Evolutionary conservation across 2,113 vertebrate genomes (phyloP).

Genomic region (Brienomyrus brachyistius): DNA sequence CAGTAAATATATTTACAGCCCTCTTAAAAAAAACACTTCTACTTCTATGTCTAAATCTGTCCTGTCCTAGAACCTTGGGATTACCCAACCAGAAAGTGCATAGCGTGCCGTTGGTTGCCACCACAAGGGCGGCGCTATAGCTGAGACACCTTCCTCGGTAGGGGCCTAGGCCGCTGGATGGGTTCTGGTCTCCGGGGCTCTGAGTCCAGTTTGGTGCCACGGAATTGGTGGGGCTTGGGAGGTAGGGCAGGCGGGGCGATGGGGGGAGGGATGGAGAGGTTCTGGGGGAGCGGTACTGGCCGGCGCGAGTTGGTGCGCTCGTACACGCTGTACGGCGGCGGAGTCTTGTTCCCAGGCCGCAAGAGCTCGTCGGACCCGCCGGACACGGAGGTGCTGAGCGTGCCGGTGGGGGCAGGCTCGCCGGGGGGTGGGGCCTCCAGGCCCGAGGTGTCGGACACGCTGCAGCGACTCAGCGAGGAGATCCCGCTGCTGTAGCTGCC

Average conservation of each 20-base stretch:
- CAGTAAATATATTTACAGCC: not conserved
- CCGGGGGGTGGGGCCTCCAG: constrained; percentile 72
- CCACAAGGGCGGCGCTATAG: constrained; percentile 58
- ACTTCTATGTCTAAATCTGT: constrained; percentile 23
- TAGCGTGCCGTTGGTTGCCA: constrained; percentile 55
- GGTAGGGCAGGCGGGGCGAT: constrained; percentile 79
- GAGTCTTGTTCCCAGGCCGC: constrained; percentile 86
- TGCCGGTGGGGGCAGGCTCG: constrained; percentile 38
- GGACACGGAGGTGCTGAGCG: constrained; percentile 62
- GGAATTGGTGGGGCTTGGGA: constrained; percentile 81
- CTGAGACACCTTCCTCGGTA: constrained; percentile 96
- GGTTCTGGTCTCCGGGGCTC: constrained; percentile 69
- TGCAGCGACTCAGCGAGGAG: constrained; percentile 92
- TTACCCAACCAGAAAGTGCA: constrained; percentile 46
- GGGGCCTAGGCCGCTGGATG: constrained; percentile 75
- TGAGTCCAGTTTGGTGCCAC: constrained; percentile 71
- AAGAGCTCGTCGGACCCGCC: constrained; percentile 72
- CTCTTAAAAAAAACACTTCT: constrained; percentile 4
- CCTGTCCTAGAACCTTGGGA: constrained; percentile 19
- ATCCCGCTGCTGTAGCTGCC: constrained; percentile 97
- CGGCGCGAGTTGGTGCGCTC: constrained; percentile 80
- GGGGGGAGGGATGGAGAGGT: constrained; percentile 76
- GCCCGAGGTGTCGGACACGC: constrained; percentile 86
- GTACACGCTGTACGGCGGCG: constrained; percentile 87
- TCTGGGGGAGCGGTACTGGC: constrained; percentile 84